Conservation (phyloP, 2,797 vertebrate species). For the Agapornis canus region DNA sequence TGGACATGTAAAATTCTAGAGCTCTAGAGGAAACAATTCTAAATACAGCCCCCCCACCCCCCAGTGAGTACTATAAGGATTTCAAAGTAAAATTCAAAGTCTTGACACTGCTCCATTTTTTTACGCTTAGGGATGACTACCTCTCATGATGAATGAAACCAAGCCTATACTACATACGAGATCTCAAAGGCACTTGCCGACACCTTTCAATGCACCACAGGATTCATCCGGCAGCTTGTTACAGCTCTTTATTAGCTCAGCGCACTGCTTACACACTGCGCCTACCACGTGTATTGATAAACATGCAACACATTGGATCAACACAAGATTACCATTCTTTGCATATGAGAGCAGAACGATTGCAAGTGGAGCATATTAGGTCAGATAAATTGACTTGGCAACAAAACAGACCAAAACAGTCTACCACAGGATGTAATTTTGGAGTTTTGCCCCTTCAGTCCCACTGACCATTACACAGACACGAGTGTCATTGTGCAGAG, state of each 20-base stretch:
- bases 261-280: neutral
- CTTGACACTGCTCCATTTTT: neutral
- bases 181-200: neutral
- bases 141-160: neutral
- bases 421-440: neutral
- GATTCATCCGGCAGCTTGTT: neutral
- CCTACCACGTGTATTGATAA: neutral
- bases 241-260: neutral
- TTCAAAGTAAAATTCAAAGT: neutral
- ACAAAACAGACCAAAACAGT: neutral
- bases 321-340: neutral
- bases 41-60: fast-evolving
- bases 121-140: neutral
- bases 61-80: neutral
- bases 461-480: neutral
- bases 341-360: neutral
- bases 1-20: neutral
- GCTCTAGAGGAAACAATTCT: neutral
- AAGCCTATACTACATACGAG: neutral
- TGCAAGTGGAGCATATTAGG: neutral
- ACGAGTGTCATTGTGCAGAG: neutral
- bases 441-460: neutral
- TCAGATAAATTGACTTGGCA: neutral
- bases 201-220: neutral
- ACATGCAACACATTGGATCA: neutral